A percentile compares a stretch with the other conserved stretches of the same genome.
Conservation (phyloP, 2,888 invertebrate genomes). For the Orthonychiurus folsomi region DNA sequence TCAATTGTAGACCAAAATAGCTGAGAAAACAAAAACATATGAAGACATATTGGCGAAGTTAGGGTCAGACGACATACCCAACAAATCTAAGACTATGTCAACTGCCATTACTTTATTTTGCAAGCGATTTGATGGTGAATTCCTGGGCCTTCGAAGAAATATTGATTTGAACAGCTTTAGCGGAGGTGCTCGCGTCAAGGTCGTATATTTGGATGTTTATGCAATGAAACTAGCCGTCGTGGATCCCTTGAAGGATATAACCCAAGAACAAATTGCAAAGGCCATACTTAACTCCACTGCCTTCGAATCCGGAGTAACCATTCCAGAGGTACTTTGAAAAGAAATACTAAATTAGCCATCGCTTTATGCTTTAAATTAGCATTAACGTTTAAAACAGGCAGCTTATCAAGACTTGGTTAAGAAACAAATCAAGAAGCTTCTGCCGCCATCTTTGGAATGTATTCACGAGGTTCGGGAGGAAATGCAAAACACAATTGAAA, state of each 20-base stretch:
- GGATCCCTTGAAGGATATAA: neutral
- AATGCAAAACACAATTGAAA: neutral
- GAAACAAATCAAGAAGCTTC: neutral
- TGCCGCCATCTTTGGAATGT: neutral
- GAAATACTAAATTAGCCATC: neutral
- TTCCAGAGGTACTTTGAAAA: neutral
- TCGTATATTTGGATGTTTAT: neutral
- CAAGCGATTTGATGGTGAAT: neutral
- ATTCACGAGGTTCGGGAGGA: neutral
- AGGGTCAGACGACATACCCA: neutral
- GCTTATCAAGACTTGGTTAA: neutral
- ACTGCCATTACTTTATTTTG: neutral
- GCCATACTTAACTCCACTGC: neutral
- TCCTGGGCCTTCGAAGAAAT: neutral
- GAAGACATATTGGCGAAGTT: neutral
- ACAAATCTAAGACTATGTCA: neutral
- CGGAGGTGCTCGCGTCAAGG: neutral
- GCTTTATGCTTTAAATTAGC: neutral
- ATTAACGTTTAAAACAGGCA: neutral
- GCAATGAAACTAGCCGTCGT: neutral
- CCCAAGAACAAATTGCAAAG: neutral
- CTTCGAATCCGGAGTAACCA: neutral
- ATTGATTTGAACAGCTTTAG: neutral
- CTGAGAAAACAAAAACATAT: neutral
- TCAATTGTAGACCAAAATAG: neutral